Evolutionary conservation across 2,888 invertebrate genomes (phyloP), one percentile per base, ranked within the genome.

Genomic region (Conomelus anceps): DNA sequence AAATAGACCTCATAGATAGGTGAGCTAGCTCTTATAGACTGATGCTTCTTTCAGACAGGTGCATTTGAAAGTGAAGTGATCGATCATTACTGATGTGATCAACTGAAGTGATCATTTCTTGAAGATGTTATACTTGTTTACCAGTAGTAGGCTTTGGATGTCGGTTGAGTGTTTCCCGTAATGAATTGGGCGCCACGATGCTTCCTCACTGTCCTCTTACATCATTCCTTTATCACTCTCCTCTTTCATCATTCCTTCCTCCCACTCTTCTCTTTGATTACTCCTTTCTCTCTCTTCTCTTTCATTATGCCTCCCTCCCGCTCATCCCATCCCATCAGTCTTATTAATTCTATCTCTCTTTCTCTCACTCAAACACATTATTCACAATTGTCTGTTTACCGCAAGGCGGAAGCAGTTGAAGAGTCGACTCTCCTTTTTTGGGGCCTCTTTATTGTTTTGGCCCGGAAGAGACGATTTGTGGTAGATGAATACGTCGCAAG

Each of bases 191-290:
- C 63, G 63, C 63, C 63, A n/a, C 63, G 6, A 29, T 86, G 24
- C 22, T 22, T 84, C 63, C 87, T 24, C 84, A 22, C 63, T 89
- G 87, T 87, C 7, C 87, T 29, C 84, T 88, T 26, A 84, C n/a
- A n/a, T n/a, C n/a, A n/a, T n/a, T n/a, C n/a, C 89, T 89, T 29
- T 22, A 22, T 41, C 24, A 29, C 88, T 22, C 20, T 11, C n/a
- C 23, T 20, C 63, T 24, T 63, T 63, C 6, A 6, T 26, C 1
- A 9, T 9, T 17, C 1, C 34, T 84, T 85, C 63, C 87, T 87
- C 87, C 22, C 84, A 22, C 63, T 89, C 89, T 87, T 22, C 87
- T 29, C 84, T 88, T 26, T 88, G n/a, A n/a, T n/a, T n/a, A n/a
- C n/a, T n/a, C n/a, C 89, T 89, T 29, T 22, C 63, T 41, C 24